These are phyloP conservation scores for Corvus hawaiiensis DNA, from an alignment of 2,113 vertebrate species.

Conservation along the genomic window DNA sequence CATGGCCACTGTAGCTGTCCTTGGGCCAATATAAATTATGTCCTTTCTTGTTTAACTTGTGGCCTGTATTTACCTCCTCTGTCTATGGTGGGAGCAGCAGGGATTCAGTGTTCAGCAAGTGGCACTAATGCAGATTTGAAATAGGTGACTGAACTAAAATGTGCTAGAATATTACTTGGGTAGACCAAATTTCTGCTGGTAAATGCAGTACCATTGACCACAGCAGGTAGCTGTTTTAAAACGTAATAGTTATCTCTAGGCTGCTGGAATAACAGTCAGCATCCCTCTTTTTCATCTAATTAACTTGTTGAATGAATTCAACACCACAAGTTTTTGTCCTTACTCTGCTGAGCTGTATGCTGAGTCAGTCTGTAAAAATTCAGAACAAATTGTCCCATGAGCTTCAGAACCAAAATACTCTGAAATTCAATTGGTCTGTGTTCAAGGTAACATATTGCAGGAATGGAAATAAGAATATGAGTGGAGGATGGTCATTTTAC, in stretches of 20 bases:
- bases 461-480: background rate
- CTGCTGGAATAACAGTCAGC: background rate
- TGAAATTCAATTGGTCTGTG: background rate
- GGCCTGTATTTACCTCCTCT: background rate
- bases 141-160: background rate
- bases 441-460: background rate
- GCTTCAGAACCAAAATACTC: background rate
- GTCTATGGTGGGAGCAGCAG: background rate
- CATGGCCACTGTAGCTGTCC: background rate
- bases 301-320: background rate
- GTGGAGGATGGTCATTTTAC: background rate
- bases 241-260: background rate
- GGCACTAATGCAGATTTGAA: background rate
- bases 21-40: background rate
- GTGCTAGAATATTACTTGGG: background rate
- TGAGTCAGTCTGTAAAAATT: background rate
- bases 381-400: background rate
- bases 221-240: background rate
- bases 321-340: background rate
- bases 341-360: background rate
- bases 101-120: background rate
- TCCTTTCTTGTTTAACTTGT: background rate
- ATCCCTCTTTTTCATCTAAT: background rate
- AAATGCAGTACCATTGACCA: background rate
- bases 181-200: background rate